Evolutionary conservation across 2,888 invertebrate genomes (phyloP).

Genomic region (Trichopoda pennipes): DNA sequence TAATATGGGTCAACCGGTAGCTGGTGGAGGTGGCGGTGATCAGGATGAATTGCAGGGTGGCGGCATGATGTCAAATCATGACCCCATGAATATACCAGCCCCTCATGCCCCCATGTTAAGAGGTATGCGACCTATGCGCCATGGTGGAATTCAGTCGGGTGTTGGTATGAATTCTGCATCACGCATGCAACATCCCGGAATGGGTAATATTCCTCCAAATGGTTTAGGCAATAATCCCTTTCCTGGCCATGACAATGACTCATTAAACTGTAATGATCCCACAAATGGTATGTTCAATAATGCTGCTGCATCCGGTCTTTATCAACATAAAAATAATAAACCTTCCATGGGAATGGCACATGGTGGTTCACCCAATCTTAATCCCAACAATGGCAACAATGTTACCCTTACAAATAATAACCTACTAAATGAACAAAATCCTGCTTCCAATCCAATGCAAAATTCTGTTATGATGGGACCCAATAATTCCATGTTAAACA

Average conservation of each 20-base stretch:
- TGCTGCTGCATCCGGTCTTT: slow-evolving; percentile 61
- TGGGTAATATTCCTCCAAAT: slow-evolving; percentile 56
- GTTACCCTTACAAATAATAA: slow-evolving; percentile 66
- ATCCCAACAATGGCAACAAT: slow-evolving; percentile 60
- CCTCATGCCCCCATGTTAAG: slow-evolving; percentile 78
- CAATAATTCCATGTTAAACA: slow-evolving; percentile 54
- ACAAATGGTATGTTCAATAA: slow-evolving; percentile 52
- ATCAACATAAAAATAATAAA: slow-evolving; percentile 69
- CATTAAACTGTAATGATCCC: slow-evolving; percentile 72
- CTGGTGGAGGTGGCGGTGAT: slow-evolving; percentile 72
- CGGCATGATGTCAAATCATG: slow-evolving; percentile 75
- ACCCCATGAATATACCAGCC: slow-evolving; percentile 73
- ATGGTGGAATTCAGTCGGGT: slow-evolving; percentile 74
- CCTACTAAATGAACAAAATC: slow-evolving; percentile 69
- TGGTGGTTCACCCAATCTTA: slow-evolving; percentile 69
- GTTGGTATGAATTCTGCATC: slow-evolving; percentile 70
- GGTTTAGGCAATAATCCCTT: slow-evolving; percentile 70
- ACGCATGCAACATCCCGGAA: slow-evolving; percentile 73
- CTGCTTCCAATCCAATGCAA: slow-evolving; percentile 68
- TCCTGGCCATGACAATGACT: slow-evolving; percentile 73
- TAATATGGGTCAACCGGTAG: slow-evolving; percentile 66
- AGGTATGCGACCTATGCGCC: slow-evolving; percentile 83
- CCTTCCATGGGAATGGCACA: slow-evolving; percentile 64
- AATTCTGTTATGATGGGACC: slow-evolving; percentile 66
- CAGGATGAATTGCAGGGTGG: slow-evolving; percentile 74